Base-by-base conservation (phyloP, 2,888 invertebrate genomes). In the Drosophila bunnanda region DNA sequence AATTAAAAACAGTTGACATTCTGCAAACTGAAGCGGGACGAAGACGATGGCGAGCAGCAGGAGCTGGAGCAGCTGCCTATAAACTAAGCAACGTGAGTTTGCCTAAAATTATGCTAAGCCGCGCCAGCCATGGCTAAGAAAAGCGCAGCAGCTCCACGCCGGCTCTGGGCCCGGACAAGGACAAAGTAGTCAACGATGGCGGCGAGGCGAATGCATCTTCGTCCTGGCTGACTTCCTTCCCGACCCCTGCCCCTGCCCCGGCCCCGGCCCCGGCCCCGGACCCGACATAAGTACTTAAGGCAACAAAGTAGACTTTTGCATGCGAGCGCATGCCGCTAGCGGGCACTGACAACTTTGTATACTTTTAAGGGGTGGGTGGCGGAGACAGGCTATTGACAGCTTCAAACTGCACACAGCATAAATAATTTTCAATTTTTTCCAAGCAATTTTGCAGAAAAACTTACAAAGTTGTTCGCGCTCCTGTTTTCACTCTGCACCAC, bases 1-100 rank as follows among this genome's bases (percentile, higher is more conserved):
- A 85, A 85, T 85, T 85, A 85, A 85, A 88, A 85, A 77, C 86
- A 85, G 85, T 85, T 85, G 85, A 85, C 85, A 85, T 88, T 85
- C 73, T 85, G 88, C 81, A 81, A 85, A 85, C 86, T 55, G 70
- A 70, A 64, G 76, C 46, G 76, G 79, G 28, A 25, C 68, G 34
- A 36, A 60, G 57, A 38, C 28, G 60, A 77, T 56, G 60, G 62
- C 68, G 39, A 62, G 76, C 20, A 58, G 38, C 20, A n/a, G 38
- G 17, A 55, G 69, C 52, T 53, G 50, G 28, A 46, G 44, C 65
- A 65, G 72, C 73, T 80, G 88, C 86, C 84, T 82, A 87, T 85
- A 88, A 85, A 85, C 88, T 85, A 82, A 85, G 86, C 87, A 83
- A 84, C 83, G 84, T 82, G 84, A 88, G 86, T 81, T 85, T 85